phyloP scores from a whole-genome alignment of 37 sponge, comb jelly and placozoan genomes.

The Bolinopsis microptera region DNA sequence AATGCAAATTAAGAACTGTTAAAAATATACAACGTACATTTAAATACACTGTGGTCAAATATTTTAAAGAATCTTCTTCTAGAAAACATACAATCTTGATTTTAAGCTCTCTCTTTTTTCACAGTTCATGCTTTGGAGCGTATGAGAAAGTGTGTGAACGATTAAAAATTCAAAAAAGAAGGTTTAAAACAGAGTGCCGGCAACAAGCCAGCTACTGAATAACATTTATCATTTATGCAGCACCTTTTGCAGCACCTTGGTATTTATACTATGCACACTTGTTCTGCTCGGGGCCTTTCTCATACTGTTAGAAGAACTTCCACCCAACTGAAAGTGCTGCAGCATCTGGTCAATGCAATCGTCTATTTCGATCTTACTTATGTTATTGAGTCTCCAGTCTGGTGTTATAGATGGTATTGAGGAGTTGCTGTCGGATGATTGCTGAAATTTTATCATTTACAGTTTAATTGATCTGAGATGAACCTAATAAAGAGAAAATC shows the following conservation, averaged over 20 bases:
- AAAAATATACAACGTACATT: too few relatives aligned
- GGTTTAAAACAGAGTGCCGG: too few relatives aligned
- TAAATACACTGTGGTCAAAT: too few relatives aligned
- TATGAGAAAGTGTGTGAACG: too few relatives aligned
- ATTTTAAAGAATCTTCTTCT: too few relatives aligned
- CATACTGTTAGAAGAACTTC: neutral
- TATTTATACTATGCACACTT: slow-evolving; percentile 12
- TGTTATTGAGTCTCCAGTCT: neutral
- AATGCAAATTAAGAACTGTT: too few relatives aligned
- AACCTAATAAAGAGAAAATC: neutral
- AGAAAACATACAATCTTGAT: too few relatives aligned
- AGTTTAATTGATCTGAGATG: neutral
- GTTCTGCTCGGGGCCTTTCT: slow-evolving; percentile 25
- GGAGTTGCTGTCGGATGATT: neutral
- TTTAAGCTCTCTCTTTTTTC: too few relatives aligned
- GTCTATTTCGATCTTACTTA: slow-evolving; percentile 8
- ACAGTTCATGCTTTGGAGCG: too few relatives aligned
- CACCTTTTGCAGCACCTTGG: slow-evolving; percentile 19
- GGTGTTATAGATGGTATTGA: neutral
- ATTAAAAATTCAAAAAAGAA: too few relatives aligned
- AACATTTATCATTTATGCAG: neutral
- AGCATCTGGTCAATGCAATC: neutral
- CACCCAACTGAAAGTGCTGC: neutral
- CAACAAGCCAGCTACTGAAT: too few relatives aligned
- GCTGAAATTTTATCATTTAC: neutral